phyloP scores from a whole-genome alignment of 2,113 vertebrate species.

The Illadopsis cleaveri region DNA sequence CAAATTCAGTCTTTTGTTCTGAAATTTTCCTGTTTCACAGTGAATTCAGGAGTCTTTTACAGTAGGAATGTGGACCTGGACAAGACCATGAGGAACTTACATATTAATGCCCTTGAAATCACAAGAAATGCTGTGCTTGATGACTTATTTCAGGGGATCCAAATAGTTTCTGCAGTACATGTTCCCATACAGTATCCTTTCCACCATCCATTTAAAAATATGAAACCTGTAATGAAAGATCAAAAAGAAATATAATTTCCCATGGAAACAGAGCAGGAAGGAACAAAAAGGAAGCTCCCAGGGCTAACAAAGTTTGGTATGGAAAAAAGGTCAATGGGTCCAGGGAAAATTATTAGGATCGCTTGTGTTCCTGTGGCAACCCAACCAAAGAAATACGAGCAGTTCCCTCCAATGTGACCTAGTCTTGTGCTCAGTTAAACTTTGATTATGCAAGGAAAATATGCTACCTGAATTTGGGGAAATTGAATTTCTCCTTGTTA shows the following conservation, averaged over 20 bases:
- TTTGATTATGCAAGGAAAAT: neutral
- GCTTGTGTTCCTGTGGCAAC: neutral
- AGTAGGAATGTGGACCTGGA: neutral
- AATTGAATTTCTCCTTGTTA: neutral
- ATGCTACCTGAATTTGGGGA: neutral
- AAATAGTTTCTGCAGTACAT: neutral
- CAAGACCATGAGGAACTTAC: neutral
- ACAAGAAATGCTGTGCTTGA: neutral
- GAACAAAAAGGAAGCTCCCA: neutral
- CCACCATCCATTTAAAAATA: neutral
- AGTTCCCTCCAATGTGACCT: neutral
- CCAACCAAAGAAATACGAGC: rapidly evolving
- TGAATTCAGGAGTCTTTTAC: neutral
- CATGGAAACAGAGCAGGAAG: neutral
- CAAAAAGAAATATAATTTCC: neutral
- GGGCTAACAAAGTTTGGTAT: neutral
- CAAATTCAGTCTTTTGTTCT: neutral
- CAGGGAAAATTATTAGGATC: neutral
- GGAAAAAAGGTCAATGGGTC: neutral
- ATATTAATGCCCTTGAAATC: neutral
- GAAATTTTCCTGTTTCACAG: neutral
- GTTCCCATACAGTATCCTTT: neutral
- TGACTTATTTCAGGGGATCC: neutral
- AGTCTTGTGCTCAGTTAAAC: neutral
- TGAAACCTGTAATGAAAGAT: neutral